Conservation (phyloP, 2,888 invertebrate genomes). For the Ashinkailepas kermadecensis region DNA sequence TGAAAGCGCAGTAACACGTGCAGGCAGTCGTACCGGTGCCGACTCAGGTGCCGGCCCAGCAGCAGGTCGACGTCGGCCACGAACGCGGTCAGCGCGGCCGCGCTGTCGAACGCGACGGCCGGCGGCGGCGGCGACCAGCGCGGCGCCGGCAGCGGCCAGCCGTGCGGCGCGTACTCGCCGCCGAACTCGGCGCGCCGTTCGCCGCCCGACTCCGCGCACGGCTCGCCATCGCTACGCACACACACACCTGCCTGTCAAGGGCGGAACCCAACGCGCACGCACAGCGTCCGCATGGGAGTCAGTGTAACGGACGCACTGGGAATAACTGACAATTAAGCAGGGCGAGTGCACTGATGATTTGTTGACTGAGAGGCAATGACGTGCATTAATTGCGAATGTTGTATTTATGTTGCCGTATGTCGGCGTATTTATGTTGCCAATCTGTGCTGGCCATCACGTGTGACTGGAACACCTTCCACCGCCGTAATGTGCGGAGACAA, state of each 20-base stretch:
- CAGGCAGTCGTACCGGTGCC: neutral
- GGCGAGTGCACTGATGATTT: too few species aligned
- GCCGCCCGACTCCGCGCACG: neutral
- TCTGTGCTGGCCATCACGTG: too few species aligned
- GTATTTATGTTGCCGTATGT: too few species aligned
- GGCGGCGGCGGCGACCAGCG: slow-evolving; percentile 5
- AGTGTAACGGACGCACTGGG: too few species aligned
- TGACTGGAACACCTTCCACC: too few species aligned
- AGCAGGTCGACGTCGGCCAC: neutral
- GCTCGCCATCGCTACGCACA: neutral
- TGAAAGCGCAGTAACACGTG: neutral
- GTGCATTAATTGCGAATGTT: too few species aligned
- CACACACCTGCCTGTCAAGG: neutral
- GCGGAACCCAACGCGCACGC: neutral
- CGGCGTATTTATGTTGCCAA: too few species aligned
- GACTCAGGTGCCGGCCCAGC: neutral
- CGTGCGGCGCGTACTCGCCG: neutral
- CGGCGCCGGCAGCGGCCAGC: neutral
- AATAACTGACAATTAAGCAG: too few species aligned
- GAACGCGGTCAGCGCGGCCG: neutral
- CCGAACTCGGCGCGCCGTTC: neutral
- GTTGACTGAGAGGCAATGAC: too few species aligned
- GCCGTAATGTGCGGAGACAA: too few species aligned
- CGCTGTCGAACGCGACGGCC: neutral
- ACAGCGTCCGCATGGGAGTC: neutral